These are phyloP conservation scores for Solen grandis DNA, from an alignment of 1,140 invertebrate species.

Conservation along the genomic window DNA sequence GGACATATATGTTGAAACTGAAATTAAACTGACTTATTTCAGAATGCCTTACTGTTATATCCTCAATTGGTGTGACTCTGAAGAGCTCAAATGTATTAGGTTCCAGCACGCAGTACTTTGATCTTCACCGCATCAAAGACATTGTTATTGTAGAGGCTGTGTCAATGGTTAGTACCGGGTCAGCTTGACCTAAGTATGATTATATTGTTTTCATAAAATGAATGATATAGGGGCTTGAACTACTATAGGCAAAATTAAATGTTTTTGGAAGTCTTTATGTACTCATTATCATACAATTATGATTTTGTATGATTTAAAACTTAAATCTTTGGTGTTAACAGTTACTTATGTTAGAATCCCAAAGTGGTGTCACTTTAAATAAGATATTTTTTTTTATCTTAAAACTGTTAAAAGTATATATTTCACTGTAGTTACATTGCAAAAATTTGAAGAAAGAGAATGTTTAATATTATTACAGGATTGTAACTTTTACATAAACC, in stretches of 20 bases:
- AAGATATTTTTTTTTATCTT: background rate
- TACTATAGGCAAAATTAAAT: background rate
- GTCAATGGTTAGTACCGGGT: slow-evolving; percentile 12
- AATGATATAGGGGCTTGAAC: background rate
- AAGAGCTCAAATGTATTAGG: background rate
- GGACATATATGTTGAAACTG: too few relatives aligned
- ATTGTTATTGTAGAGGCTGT: slow-evolving; percentile 44
- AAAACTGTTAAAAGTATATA: background rate
- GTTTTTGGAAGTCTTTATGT: background rate
- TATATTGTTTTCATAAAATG: background rate
- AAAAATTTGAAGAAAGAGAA: background rate
- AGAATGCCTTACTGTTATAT: slow-evolving; percentile 36
- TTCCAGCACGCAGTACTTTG: slow-evolving; percentile 15
- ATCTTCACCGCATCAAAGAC: slow-evolving; percentile 21
- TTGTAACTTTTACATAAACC: background rate
- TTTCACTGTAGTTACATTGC: background rate
- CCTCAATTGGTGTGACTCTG: slow-evolving; percentile 33
- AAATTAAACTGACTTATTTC: too few relatives aligned
- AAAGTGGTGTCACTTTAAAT: background rate
- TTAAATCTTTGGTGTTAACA: background rate
- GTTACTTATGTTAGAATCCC: background rate
- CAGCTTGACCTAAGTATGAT: background rate
- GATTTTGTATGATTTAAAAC: background rate
- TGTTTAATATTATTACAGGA: background rate
- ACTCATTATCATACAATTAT: background rate